phyloP scores from a whole-genome alignment of 37 sponge, comb jelly and placozoan genomes.

The Dysidea cf. avara region DNA sequence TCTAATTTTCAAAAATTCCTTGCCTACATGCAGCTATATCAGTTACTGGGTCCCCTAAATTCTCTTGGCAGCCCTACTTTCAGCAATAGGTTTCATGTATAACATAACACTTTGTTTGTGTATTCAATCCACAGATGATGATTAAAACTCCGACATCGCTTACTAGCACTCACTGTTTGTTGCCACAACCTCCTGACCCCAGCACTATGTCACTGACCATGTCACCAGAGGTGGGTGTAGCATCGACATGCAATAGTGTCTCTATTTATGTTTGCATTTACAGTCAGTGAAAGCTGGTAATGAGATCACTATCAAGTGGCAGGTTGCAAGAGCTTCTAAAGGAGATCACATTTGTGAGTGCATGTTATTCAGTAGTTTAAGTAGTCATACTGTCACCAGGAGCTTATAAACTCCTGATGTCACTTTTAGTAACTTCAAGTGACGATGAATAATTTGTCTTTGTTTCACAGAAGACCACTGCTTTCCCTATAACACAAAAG shows the following conservation, averaged over 20 bases:
- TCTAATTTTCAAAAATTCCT: too few species aligned
- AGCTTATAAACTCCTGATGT: too few species aligned
- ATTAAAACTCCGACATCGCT: slow-evolving; percentile 57
- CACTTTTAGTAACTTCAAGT: too few species aligned
- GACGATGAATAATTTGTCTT: too few species aligned
- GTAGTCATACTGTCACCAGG: too few species aligned
- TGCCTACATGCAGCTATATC: too few species aligned
- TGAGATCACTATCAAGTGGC: slow-evolving; percentile 39
- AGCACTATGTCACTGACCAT: slow-evolving; percentile 16
- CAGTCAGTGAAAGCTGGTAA: slow-evolving; percentile 12
- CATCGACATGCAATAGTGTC: not conserved
- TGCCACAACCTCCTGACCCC: slow-evolving; percentile 29
- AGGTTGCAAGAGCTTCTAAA: slow-evolving; percentile 40
- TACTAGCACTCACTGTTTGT: slow-evolving; percentile 30
- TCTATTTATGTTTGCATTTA: not conserved
- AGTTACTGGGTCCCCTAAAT: too few species aligned
- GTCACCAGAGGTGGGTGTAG: slow-evolving; percentile 21
- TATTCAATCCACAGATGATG: slow-evolving; percentile 30
- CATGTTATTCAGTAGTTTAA: not conserved
- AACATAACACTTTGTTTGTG: not conserved
- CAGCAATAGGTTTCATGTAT: too few species aligned
- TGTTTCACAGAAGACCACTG: too few species aligned
- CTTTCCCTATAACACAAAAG: too few species aligned
- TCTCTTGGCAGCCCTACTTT: too few species aligned
- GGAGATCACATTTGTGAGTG: slow-evolving; percentile 23